phyloP scores from a whole-genome alignment of 2,113 vertebrate genomes.

The Dipodomys stephensi region DNA sequence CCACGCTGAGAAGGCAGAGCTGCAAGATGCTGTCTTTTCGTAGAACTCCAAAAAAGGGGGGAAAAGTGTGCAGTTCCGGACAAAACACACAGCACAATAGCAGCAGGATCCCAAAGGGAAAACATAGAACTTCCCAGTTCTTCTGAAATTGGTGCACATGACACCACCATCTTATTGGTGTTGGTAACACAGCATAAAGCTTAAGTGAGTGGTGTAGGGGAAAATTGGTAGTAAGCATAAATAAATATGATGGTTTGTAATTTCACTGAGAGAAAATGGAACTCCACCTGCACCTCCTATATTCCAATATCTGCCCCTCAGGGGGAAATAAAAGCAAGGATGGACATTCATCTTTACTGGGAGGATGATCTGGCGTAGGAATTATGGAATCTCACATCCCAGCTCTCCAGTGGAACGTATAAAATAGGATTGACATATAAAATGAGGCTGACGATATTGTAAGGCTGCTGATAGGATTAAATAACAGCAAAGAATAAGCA shows the following conservation, averaged over 20 bases:
- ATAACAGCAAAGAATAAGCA: not conserved
- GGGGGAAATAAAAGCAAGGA: not conserved
- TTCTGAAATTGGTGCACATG: not conserved
- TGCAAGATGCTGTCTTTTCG: constrained; percentile 39
- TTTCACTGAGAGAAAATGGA: not conserved
- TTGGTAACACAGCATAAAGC: not conserved
- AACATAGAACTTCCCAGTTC: not conserved
- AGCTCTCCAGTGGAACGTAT: not conserved
- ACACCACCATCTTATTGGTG: too few relatives aligned
- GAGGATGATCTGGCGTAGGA: not conserved
- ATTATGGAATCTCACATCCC: not conserved
- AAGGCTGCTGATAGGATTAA: not conserved
- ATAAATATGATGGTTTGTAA: not conserved
- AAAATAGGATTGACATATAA: not conserved
- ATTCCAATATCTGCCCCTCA: not conserved
- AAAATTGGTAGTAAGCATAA: not conserved
- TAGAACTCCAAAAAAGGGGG: not conserved
- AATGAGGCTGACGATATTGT: not conserved
- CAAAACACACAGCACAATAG: not conserved
- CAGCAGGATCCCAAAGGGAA: constrained; percentile 14
- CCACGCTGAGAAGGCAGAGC: constrained; percentile 41
- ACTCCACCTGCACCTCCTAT: too few relatives aligned
- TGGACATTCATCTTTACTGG: not conserved
- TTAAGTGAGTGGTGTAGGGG: not conserved
- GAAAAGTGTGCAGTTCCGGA: not conserved